These are phyloP conservation scores for Lutraria rhynchaena DNA, from an alignment of 1,140 invertebrate species.

Conservation along the genomic window DNA sequence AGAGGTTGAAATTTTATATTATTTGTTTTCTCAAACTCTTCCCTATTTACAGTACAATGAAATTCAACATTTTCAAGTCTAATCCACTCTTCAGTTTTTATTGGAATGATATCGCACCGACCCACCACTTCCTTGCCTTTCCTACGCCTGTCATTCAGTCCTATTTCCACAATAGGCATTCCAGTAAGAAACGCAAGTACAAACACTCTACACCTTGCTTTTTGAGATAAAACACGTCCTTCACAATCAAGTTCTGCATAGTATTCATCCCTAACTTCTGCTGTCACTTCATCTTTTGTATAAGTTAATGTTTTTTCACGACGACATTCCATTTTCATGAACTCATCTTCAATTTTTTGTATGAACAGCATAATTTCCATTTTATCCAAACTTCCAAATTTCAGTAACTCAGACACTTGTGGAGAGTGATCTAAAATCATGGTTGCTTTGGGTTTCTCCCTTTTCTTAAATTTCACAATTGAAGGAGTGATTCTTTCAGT, in stretches of 20 bases:
- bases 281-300: slow-evolving; percentile 99
- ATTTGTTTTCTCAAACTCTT: slow-evolving; percentile 94
- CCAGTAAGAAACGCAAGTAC: slow-evolving; percentile 94
- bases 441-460: slow-evolving; percentile 79
- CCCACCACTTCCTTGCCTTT: slow-evolving; percentile 99
- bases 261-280: slow-evolving; percentile 97
- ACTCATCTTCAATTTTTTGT: slow-evolving; percentile 92
- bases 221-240: slow-evolving; percentile 90
- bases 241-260: slow-evolving; percentile 95
- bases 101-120: slow-evolving; percentile 99
- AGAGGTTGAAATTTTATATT: slow-evolving; percentile 98
- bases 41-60: slow-evolving; percentile 95
- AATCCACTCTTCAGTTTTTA: slow-evolving; percentile 99
- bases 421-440: slow-evolving; percentile 97
- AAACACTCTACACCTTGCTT: slow-evolving; percentile 96
- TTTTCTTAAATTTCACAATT: slow-evolving; percentile 73
- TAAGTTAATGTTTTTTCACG: slow-evolving; percentile 89
- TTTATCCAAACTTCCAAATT: slow-evolving; percentile 94
- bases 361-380: slow-evolving; percentile 97
- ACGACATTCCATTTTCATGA: slow-evolving; percentile 76
- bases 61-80: slow-evolving; percentile 96
- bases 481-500: slow-evolving; percentile 91
- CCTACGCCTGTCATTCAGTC: slow-evolving; percentile 97
- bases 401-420: slow-evolving; percentile 96
- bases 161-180: slow-evolving; percentile 95